Conservation (phyloP, 2,113 vertebrate genomes). For the Cyanocitta stelleri region DNA sequence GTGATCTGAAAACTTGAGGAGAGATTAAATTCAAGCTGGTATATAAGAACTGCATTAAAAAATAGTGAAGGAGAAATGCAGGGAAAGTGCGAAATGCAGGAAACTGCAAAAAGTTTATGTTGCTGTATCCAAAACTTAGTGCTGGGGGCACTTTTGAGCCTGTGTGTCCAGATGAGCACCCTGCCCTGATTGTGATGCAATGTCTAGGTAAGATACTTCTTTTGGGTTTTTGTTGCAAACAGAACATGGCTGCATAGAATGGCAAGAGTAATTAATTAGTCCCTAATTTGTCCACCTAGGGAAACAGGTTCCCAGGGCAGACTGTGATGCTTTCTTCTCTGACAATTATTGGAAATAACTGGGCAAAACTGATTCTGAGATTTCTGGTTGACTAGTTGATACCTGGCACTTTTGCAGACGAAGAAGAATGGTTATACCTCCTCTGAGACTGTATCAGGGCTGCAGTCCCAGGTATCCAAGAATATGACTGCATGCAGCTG, state of each 20-base stretch:
- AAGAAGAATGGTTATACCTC: not conserved
- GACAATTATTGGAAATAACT: not conserved
- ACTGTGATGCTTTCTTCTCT: not conserved
- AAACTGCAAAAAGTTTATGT: not conserved
- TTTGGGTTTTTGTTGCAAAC: not conserved
- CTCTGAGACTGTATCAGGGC: not conserved
- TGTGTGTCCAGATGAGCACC: not conserved
- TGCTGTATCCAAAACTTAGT: not conserved
- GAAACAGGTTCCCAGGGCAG: not conserved
- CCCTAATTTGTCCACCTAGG: not conserved
- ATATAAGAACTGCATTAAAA: not conserved
- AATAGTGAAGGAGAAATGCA: not conserved
- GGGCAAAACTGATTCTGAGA: not conserved
- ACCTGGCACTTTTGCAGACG: not conserved
- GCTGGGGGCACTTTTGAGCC: not conserved
- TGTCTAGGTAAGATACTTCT: not conserved
- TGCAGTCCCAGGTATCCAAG: not conserved
- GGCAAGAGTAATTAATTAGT: not conserved
- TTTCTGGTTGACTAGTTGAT: not conserved
- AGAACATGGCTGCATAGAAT: not conserved
- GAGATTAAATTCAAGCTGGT: not conserved
- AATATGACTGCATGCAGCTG: not conserved
- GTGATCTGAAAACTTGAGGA: not conserved
- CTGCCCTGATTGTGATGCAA: not conserved
- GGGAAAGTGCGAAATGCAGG: too few relatives aligned